phyloP scores from a whole-genome alignment of 2,888 invertebrate genomes.

The Cheilosia vulpina region DNA sequence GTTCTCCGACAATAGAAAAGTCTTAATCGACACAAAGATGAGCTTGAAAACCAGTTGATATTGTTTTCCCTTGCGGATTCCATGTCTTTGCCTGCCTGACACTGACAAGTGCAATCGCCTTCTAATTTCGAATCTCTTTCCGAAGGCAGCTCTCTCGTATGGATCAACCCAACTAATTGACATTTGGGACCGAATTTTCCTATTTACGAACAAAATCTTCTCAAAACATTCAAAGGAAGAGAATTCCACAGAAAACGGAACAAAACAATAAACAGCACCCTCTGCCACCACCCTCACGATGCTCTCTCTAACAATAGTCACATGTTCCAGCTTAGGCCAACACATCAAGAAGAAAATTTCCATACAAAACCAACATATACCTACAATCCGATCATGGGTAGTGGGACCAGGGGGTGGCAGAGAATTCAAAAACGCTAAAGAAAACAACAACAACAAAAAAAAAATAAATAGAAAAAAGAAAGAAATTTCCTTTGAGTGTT shows the following conservation, averaged over 20 bases:
- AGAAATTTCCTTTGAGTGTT: conserved; percentile 26
- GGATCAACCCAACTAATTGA: no score
- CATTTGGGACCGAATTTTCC: no score
- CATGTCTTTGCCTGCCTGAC: no score
- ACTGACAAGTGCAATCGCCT: no score
- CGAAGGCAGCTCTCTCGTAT: no score
- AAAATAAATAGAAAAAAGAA: conserved; percentile 14
- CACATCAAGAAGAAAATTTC: conserved; percentile 15
- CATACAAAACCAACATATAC: background rate
- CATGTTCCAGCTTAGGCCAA: conserved; percentile 22
- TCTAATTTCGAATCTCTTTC: no score
- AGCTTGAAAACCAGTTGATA: no score
- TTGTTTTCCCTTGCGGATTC: no score
- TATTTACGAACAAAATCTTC: no score
- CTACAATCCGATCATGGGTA: conserved; percentile 21
- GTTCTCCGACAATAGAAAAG: no score
- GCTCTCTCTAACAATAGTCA: background rate
- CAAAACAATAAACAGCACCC: background rate
- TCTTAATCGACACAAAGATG: no score
- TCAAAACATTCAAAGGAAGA: no score
- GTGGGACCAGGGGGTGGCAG: background rate
- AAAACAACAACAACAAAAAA: conserved; percentile 5
- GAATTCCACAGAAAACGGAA: background rate
- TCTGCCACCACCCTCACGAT: background rate
- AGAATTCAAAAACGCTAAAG: conserved; percentile 7